phyloP scores from a whole-genome alignment of 1,140 invertebrate genomes.

The Condylostylus longicornis region DNA sequence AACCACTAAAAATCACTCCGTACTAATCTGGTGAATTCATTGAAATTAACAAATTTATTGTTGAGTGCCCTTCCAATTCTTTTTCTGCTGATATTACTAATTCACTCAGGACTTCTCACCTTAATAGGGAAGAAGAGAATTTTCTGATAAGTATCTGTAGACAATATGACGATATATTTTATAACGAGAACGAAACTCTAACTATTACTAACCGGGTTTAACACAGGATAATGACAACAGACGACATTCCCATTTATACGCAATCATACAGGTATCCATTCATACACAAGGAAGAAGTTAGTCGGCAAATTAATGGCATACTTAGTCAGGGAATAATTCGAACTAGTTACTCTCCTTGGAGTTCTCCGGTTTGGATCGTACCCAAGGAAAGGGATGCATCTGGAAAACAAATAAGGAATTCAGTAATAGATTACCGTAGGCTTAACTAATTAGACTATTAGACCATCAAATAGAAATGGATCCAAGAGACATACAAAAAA shows the following conservation, averaged over 20 bases:
- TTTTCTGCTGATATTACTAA: too few species aligned
- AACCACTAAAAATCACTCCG: too few species aligned
- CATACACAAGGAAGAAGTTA: slow-evolving; percentile 6
- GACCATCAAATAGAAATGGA: too few species aligned
- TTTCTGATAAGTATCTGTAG: too few species aligned
- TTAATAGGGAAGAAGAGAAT: too few species aligned
- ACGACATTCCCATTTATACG: slow-evolving; percentile 1
- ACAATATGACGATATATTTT: slow-evolving; percentile 1
- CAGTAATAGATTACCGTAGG: slow-evolving; percentile 2
- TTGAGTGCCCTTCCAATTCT: too few species aligned
- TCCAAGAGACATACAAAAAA: too few species aligned
- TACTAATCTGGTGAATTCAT: too few species aligned
- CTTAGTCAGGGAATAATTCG: slow-evolving; percentile 1
- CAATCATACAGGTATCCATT: slow-evolving; percentile 1
- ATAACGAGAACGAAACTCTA: slow-evolving; percentile 2
- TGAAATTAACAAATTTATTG: too few species aligned
- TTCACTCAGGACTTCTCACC: too few species aligned
- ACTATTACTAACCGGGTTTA: slow-evolving; percentile 1
- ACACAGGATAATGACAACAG: neutral
- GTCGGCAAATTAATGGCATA: slow-evolving; percentile 1
- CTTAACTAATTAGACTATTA: neutral
- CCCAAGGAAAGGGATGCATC: slow-evolving; percentile 13
- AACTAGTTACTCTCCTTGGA: slow-evolving; percentile 1
- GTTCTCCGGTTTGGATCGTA: slow-evolving; percentile 2
- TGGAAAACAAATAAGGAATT: neutral